A percentile compares a stretch with the other conserved stretches of the same genome.
phyloP scores from a whole-genome alignment of 1,140 invertebrate genomes.

The Hylaeus volcanicus region DNA sequence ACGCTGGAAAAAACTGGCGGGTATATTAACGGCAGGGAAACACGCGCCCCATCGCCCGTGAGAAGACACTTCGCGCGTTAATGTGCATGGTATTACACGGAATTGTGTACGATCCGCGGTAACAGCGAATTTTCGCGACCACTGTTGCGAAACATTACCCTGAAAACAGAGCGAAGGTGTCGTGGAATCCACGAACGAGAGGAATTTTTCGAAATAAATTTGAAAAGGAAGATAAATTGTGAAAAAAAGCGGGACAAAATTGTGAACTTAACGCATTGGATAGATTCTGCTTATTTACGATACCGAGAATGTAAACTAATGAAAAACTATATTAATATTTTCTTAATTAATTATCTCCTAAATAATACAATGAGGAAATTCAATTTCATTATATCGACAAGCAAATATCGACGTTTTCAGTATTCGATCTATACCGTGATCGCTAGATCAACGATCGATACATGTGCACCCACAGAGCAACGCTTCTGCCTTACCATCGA shows the following conservation, averaged over 20 bases:
- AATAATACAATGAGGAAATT: no score
- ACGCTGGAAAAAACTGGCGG: conserved; percentile 18
- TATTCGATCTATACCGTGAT: conserved; percentile 18
- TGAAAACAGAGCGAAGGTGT: not conserved
- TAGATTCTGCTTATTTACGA: no score
- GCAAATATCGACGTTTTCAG: not conserved
- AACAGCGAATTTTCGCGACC: conserved; percentile 7
- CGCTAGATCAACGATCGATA: conserved; percentile 49
- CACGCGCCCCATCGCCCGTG: no score
- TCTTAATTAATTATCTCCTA: no score
- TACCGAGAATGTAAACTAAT: no score
- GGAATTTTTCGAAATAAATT: no score
- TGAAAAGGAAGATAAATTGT: no score
- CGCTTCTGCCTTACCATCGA: conserved; percentile 54
- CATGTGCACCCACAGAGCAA: not conserved
- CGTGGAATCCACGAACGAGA: no score
- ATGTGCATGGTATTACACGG: conserved; percentile 19
- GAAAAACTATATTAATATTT: no score
- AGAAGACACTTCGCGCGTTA: conserved; percentile 14
- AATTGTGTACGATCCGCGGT: conserved; percentile 18
- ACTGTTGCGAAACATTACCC: not conserved
- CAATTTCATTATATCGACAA: no score
- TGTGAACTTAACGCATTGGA: no score
- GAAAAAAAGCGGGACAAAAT: no score
- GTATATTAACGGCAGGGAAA: conserved; percentile 2